Evolutionary conservation across 2,888 invertebrate genomes (phyloP).

Genomic region (Drosophila setosimentum): DNA sequence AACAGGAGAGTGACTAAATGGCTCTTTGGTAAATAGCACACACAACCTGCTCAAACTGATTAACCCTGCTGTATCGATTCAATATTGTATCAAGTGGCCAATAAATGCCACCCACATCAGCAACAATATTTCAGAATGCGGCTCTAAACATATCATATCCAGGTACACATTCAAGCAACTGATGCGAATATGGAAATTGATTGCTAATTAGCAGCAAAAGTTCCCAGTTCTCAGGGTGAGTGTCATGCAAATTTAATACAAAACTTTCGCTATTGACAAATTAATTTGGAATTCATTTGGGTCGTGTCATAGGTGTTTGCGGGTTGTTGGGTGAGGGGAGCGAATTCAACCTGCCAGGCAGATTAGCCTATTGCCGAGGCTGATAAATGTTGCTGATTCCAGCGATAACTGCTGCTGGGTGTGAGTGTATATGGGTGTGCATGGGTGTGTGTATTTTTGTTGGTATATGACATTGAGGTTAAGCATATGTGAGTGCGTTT

Average conservation of each 20-base stretch:
- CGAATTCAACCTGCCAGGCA: conserved; percentile 50
- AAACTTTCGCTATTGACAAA: conserved; percentile 72
- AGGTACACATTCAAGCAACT: conserved; percentile 22
- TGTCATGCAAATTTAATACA: conserved; percentile 75
- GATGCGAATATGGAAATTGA: conserved; percentile 66
- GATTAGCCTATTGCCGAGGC: conserved; percentile 60
- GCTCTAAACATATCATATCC: conserved; percentile 54
- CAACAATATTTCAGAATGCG: conserved; percentile 53
- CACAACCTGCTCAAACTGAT: conserved; percentile 43
- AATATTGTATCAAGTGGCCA: conserved; percentile 37
- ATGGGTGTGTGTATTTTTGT: background rate
- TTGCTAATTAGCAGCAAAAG: conserved; percentile 71
- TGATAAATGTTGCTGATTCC: conserved; percentile 69
- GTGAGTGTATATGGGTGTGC: background rate
- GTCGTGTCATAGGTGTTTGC: conserved; percentile 47
- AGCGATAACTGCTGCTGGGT: conserved; percentile 26
- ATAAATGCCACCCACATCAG: conserved; percentile 33
- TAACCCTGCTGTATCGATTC: conserved; percentile 36
- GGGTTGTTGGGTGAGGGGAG: background rate
- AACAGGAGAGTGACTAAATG: background rate
- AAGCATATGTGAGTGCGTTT: conserved; percentile 41
- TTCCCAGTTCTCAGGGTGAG: conserved; percentile 11
- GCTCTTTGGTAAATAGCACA: conserved; percentile 12
- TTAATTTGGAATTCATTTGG: conserved; percentile 75
- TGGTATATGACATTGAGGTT: conserved; percentile 45